phyloP scores from a whole-genome alignment of 2,888 invertebrate species.

The Diloba caeruleocephala region DNA sequence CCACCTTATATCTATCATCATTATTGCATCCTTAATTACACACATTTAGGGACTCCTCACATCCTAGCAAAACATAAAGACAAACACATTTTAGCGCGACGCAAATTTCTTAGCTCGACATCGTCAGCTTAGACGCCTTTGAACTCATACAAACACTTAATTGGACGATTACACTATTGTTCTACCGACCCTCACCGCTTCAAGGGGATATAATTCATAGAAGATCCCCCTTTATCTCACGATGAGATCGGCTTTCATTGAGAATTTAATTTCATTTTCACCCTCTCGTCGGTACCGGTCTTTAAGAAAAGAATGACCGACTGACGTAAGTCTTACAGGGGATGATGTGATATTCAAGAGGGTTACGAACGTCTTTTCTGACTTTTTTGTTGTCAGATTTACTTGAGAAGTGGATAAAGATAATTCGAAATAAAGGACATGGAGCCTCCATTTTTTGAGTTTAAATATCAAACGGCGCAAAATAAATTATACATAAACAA shows the following conservation, averaged over 20 bases:
- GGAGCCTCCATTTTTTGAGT: conserved; percentile 9
- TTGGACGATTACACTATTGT: conserved; percentile 88
- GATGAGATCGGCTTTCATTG: conserved; percentile 83
- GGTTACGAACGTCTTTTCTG: conserved; percentile 67
- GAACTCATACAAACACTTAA: conserved; percentile 84
- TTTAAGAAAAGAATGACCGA: conserved; percentile 85
- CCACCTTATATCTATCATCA: conserved; percentile 15
- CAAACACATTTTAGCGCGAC: conserved; percentile 43
- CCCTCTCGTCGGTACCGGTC: conserved; percentile 72
- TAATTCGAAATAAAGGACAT: conserved; percentile 32
- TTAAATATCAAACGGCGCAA: no score
- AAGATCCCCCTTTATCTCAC: conserved; percentile 82
- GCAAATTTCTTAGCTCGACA: conserved; percentile 53
- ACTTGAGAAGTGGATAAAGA: conserved; percentile 27
- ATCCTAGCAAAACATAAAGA: conserved; percentile 10
- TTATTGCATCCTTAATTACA: conserved; percentile 29
- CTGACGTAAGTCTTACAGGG: conserved; percentile 73
- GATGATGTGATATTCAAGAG: conserved; percentile 72
- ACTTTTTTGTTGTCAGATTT: conserved; percentile 47
- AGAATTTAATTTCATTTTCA: conserved; percentile 88
- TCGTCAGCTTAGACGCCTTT: conserved; percentile 67
- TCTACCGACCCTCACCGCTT: conserved; percentile 75
- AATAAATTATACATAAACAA: no score
- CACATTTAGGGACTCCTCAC: conserved; percentile 9
- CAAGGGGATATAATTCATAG: conserved; percentile 84